Base-by-base conservation (phyloP, 2,113 vertebrate species). In the Paradoxurus hermaphroditus region DNA sequence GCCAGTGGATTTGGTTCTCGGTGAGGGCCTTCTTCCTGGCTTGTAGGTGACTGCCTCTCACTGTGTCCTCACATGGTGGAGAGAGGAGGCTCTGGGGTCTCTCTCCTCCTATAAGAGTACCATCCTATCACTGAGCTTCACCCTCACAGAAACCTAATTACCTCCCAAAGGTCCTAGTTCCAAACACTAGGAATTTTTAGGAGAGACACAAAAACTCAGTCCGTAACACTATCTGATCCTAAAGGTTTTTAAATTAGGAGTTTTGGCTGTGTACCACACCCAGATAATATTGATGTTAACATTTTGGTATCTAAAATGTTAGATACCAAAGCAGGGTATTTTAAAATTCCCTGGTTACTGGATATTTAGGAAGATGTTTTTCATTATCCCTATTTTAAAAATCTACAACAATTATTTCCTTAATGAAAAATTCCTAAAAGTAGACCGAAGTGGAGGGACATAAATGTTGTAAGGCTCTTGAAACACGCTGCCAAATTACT, bases 401-500 rank as follows among this genome's bases (percentile, higher is more conserved):
- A 88, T 27, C 51, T 91, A 44, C 39, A 87, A 46, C 84, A 46
- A 85, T 91, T 88, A 88, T 84, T 91, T 89, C 77, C 86, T 41
- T 85, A 34, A 34, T 51, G 70, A 89, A 59, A 81, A 73, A 85
- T 62, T 51, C 70, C 53, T 89, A 79, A 89, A 72, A 41, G 34
- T 39, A 84, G 44, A 79, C 51, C 39, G 53, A 46, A 84, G 29
- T 36, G 63, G 75, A 78, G 62, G 25, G 44, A 18, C 41, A 83
- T 65, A 34, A 36, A 56, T 51, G 51, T 78, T 86, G 53, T 34
- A 72, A 78, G 36, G 0, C 34, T 92, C 65, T 70, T 62, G 29
- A 94, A 84, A 86, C 18, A 53, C 15, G 25, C 51, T 93, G 90
- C 77, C 78, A 85, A 68, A 94, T 92, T 72, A 91, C 46, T 91